Evolutionary conservation across 2,113 vertebrate genomes (phyloP).

Genomic region (Anoplopoma fimbria): DNA sequence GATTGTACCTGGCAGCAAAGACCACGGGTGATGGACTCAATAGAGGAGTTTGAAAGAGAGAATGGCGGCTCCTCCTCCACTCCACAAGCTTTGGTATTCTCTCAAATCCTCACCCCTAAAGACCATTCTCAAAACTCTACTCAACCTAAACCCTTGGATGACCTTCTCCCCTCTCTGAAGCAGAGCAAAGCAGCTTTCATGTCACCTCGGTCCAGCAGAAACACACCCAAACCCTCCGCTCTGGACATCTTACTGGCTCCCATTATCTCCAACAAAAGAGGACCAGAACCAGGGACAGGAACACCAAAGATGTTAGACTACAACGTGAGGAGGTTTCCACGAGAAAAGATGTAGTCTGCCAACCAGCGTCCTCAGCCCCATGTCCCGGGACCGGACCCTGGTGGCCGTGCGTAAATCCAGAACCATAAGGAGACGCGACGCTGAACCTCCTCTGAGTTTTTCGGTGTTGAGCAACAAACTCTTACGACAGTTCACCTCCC

Average conservation of each 20-base stretch:
- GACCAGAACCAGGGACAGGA: slow-evolving; percentile 14
- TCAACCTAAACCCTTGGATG: background rate
- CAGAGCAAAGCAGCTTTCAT: slow-evolving; percentile 10
- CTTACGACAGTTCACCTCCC: slow-evolving; percentile 78
- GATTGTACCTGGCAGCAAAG: background rate
- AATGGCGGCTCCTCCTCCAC: slow-evolving; percentile 11
- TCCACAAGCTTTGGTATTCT: slow-evolving; percentile 39
- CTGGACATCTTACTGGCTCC: slow-evolving; percentile 74
- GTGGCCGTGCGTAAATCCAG: slow-evolving; percentile 62
- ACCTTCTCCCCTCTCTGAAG: slow-evolving; percentile 53
- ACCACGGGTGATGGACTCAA: slow-evolving; percentile 74
- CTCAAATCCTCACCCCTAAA: slow-evolving; percentile 51
- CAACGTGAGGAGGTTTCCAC: slow-evolving; percentile 61
- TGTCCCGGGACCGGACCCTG: slow-evolving; percentile 65
- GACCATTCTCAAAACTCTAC: background rate
- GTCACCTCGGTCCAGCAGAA: slow-evolving; percentile 55
- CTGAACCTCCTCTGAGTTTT: slow-evolving; percentile 48
- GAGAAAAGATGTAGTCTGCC: slow-evolving; percentile 83
- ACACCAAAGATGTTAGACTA: slow-evolving; percentile 37
- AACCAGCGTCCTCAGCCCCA: slow-evolving; percentile 64
- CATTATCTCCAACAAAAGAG: slow-evolving; percentile 39
- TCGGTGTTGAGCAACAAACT: slow-evolving; percentile 75
- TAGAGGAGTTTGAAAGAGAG: slow-evolving; percentile 78
- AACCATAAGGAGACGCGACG: slow-evolving; percentile 46
- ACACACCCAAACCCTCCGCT: slow-evolving; percentile 12